These are phyloP conservation scores for Macrochelys suwanniensis DNA, from an alignment of 2,797 vertebrate species.

Conservation along the genomic window DNA sequence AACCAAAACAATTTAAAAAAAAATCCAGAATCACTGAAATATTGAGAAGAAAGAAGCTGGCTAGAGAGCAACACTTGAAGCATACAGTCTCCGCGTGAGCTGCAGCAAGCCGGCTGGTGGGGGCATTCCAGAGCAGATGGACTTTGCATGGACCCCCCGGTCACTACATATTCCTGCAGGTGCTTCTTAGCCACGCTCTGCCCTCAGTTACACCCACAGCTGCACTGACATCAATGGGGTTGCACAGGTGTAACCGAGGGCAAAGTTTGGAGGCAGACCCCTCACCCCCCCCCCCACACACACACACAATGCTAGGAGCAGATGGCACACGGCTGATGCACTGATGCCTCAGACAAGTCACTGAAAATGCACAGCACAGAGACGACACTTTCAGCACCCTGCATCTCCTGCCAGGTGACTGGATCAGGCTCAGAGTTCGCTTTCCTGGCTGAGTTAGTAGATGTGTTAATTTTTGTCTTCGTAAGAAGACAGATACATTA, in stretches of 20 bases:
- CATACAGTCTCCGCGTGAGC: neutral
- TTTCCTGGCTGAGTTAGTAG: neutral
- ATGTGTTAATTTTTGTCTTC: neutral
- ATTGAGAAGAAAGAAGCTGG: neutral
- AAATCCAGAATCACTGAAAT: rapidly evolving
- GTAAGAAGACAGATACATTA: neutral
- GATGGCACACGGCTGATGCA: too few relatives aligned
- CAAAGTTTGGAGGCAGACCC: neutral
- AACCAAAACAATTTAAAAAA: neutral
- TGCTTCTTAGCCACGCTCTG: neutral
- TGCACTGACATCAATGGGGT: neutral
- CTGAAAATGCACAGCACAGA: neutral
- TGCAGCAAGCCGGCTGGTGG: neutral
- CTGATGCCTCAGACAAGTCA: too few relatives aligned
- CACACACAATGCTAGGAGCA: neutral
- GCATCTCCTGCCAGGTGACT: neutral
- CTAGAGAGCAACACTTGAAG: neutral
- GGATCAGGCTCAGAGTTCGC: too few relatives aligned
- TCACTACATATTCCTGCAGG: neutral
- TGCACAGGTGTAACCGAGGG: neutral
- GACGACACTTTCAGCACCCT: too few relatives aligned
- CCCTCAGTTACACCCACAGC: too few relatives aligned
- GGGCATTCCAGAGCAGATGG: neutral
- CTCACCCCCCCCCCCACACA: rapidly evolving
- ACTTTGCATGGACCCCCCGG: neutral